Base-by-base conservation (phyloP, 1,140 invertebrate genomes). In the Lepidurus arcticus region DNA sequence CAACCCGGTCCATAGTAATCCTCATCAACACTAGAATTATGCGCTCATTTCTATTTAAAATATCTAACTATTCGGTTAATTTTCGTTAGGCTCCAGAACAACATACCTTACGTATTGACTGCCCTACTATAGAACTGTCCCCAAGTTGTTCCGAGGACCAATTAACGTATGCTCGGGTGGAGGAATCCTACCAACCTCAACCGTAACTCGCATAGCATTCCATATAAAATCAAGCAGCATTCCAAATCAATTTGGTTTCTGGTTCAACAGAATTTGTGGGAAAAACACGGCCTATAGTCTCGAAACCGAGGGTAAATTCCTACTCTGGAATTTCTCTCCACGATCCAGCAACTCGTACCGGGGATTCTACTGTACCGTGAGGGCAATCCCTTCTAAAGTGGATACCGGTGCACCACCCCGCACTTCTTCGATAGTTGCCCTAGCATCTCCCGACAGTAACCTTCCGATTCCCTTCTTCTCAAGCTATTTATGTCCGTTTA, bases 111-210 rank as follows among this genome's bases (percentile, higher is more conserved):
- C 53, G 53, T 7, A 21, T 65, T n/a, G 53, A 65, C 53, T 65
- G 53, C 13, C 53, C 53, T 21, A 21, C 0, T 7, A n/a, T 65
- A n/a, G 53, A 65, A 65, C 16, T 65, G 53, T 65, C 53, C 53
- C 16, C 16, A 13, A 65, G 21, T 7, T 65, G 53, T 21, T n/a
- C 0, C 2, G 53, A 65, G 21, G 53, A 65, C 13, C 53, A 16
- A 13, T 21, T 65, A 34, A 34, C 53, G 6, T 65, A 65, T 65
- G 0, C n/a, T 65, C 16, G 53, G 5, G 1, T 65, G 16, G 53
- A 65, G 13, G 53, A 65, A 65, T 65, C 53, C 53, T 65, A 65
- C 53, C 53, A 65, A 65, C 53, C 53, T 7, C 53, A 65, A 65
- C 53, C 1, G 53, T 65, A 65, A 9, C 16, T 65, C 7, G 0